phyloP scores from a whole-genome alignment of 2,888 invertebrate species.

The Drosophila mimica region DNA sequence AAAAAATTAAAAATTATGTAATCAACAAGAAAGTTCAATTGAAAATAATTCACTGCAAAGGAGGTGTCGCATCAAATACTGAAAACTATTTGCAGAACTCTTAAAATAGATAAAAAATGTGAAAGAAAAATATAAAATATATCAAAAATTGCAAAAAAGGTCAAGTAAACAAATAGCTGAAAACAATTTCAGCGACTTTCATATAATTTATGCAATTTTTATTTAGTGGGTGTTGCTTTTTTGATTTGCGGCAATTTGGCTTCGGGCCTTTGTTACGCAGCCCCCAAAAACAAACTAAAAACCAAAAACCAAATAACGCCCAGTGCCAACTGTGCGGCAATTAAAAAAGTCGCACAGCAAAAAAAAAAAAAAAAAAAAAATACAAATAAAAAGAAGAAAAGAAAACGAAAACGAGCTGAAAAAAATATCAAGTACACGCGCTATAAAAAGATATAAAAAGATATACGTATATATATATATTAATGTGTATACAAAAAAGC shows the following conservation, averaged over 20 bases:
- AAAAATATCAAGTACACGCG: slow-evolving; percentile 48
- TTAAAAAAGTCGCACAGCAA: slow-evolving; percentile 70
- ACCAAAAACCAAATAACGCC: slow-evolving; percentile 50
- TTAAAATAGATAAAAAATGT: background rate
- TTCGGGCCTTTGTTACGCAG: slow-evolving; percentile 54
- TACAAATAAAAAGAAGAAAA: slow-evolving; percentile 10
- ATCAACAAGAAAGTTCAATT: background rate
- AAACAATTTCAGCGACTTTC: slow-evolving; percentile 36
- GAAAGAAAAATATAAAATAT: background rate
- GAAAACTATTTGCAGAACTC: slow-evolving; percentile 13
- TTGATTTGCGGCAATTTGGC: slow-evolving; percentile 78
- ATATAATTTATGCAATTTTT: slow-evolving; percentile 80
- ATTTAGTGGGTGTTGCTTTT: slow-evolving; percentile 77
- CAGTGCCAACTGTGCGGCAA: slow-evolving; percentile 71
- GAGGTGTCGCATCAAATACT: background rate
- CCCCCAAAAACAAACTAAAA: slow-evolving; percentile 24
- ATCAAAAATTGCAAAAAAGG: slow-evolving; percentile 4
- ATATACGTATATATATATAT: slow-evolving; percentile 4
- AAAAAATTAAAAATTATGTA: background rate
- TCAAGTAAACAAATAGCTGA: slow-evolving; percentile 59
- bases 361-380: slow-evolving; percentile 21
- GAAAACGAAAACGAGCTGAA: slow-evolving; percentile 18
- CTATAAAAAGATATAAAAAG: slow-evolving; percentile 38
- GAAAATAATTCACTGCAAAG: background rate
- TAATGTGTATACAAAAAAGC: slow-evolving; percentile 37